Conservation (phyloP, 2,888 invertebrate species). For the Hemicrepidius hirtus region DNA sequence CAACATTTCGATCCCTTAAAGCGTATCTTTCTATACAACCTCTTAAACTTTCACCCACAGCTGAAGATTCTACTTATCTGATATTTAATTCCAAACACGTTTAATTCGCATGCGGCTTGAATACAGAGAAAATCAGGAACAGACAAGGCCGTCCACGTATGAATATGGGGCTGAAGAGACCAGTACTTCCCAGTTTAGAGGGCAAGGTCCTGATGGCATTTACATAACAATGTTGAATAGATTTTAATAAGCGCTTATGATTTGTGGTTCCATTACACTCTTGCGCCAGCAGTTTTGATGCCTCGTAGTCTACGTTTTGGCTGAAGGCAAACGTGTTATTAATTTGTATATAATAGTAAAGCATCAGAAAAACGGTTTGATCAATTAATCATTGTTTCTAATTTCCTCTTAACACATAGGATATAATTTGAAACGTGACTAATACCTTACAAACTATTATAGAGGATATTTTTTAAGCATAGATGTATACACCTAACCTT, state of each 20-base stretch:
- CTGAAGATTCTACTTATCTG: constrained; percentile 6
- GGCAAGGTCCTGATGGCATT: constrained; percentile 27
- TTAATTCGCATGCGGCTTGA: neutral
- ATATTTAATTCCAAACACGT: neutral
- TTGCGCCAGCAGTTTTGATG: neutral
- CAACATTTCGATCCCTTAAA: constrained; percentile 16
- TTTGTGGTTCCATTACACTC: constrained; percentile 17
- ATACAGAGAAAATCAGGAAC: neutral
- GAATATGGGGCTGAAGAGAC: constrained; percentile 14
- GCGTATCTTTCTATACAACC: constrained; percentile 1
- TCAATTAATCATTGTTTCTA: no score
- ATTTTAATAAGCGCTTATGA: constrained; percentile 19
- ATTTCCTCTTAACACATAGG: no score
- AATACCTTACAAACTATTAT: no score
- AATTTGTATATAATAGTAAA: no score
- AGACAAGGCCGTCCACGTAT: constrained; percentile 22
- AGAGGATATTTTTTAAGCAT: no score
- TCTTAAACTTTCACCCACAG: constrained; percentile 24
- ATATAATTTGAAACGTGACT: no score
- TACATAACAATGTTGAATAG: constrained; percentile 23
- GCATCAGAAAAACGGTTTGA: no score
- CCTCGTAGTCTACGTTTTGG: no score
- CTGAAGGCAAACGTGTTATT: no score
- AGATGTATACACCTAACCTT: no score
- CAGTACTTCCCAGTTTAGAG: constrained; percentile 16